These are phyloP conservation scores for Elephas maximus DNA, from an alignment of 2,113 vertebrate species.

Conservation along the genomic window DNA sequence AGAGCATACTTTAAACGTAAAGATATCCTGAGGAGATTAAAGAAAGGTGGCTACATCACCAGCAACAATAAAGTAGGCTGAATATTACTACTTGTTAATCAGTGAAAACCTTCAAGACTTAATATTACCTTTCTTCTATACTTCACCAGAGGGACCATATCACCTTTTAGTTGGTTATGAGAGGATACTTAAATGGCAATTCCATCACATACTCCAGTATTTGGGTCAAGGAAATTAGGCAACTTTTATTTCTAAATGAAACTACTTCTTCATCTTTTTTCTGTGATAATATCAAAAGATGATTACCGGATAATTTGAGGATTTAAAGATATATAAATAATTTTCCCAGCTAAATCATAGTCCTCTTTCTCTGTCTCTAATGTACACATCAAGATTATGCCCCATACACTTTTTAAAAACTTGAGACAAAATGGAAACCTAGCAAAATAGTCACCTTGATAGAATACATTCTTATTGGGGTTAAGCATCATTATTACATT, in stretches of 20 bases:
- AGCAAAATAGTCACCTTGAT: background rate
- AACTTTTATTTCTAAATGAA: background rate
- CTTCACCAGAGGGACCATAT: background rate
- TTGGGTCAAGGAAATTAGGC: background rate
- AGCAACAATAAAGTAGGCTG: slow-evolving; percentile 84
- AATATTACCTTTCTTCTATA: background rate
- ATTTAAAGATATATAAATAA: background rate
- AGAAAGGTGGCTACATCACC: slow-evolving; percentile 83
- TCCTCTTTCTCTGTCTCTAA: background rate
- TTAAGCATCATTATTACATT: slow-evolving; percentile 1
- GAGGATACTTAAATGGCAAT: background rate
- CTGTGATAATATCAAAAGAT: background rate
- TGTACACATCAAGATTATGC: background rate
- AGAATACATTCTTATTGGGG: background rate
- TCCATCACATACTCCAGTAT: slow-evolving; percentile 4
- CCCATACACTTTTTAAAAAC: background rate
- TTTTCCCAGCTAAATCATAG: background rate
- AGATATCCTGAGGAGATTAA: slow-evolving; percentile 82
- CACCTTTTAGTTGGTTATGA: slow-evolving; percentile 2
- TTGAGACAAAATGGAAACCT: background rate
- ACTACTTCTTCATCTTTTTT: background rate
- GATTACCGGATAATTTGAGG: background rate
- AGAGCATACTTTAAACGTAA: slow-evolving; percentile 82
- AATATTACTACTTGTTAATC: background rate
- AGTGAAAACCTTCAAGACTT: background rate